A percentile compares a stretch with the other conserved stretches of the same genome.
Conservation (phyloP, 2,113 vertebrate species). For the Salvelinus fontinalis region DNA sequence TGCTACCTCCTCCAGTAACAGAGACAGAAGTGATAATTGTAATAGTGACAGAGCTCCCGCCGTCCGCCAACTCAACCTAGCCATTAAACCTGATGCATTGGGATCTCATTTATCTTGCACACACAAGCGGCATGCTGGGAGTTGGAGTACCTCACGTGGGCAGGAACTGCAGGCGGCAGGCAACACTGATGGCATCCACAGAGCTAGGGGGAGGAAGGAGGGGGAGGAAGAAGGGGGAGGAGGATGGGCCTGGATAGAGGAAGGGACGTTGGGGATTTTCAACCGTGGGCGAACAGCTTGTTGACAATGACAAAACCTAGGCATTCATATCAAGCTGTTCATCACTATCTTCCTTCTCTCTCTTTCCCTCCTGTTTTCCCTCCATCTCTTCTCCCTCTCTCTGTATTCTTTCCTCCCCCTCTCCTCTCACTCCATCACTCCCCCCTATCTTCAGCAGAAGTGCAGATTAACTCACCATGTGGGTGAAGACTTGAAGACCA, state of each 20-base stretch:
- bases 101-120: conserved; percentile 47
- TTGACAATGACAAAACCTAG: background rate
- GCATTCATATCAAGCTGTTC: background rate
- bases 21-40: conserved; percentile 31
- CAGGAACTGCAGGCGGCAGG: conserved; percentile 8
- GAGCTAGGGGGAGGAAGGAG: conserved; percentile 1
- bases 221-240: background rate
- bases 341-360: background rate
- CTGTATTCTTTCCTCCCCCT: background rate
- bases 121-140: conserved; percentile 48
- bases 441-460: conserved; percentile 23
- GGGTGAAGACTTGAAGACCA: conserved; percentile 22
- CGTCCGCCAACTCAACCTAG: conserved; percentile 20
- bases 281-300: too few species aligned
- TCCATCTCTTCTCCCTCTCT: conserved; percentile 1
- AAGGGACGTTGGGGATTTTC: background rate
- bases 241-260: background rate
- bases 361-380: background rate
- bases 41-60: conserved; percentile 17
- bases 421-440: conserved; percentile 21
- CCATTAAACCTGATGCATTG: conserved; percentile 44
- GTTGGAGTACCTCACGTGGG: conserved; percentile 45
- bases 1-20: conserved; percentile 13
- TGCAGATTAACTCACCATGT: conserved; percentile 53
- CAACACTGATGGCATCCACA: conserved; percentile 2